These are phyloP conservation scores for Chanos chanos DNA, from an alignment of 2,797 vertebrate genomes.

Conservation along the genomic window DNA sequence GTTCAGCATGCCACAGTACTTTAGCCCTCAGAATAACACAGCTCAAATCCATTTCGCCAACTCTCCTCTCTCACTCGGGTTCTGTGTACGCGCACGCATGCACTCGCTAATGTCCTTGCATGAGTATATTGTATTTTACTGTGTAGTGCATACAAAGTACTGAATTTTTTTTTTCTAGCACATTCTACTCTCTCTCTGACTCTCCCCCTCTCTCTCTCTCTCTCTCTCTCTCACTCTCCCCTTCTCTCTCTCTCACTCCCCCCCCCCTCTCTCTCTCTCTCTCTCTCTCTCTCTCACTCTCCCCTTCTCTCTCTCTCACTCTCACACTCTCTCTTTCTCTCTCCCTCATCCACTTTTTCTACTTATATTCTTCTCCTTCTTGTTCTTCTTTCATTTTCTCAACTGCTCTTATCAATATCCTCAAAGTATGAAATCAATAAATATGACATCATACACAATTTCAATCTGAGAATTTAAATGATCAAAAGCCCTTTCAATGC, in stretches of 20 bases:
- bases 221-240: too few species aligned
- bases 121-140: too few species aligned
- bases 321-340: too few species aligned
- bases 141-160: too few species aligned
- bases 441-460: background rate
- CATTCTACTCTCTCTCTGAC: too few species aligned
- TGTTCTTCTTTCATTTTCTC: background rate
- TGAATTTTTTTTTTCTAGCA: too few species aligned
- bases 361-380: background rate
- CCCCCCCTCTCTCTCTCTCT: background rate
- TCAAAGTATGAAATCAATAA: background rate
- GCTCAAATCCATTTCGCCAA: background rate
- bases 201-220: too few species aligned
- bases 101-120: background rate
- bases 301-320: too few species aligned
- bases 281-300: too few species aligned
- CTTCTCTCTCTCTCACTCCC: too few species aligned
- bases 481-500: background rate
- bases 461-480: background rate
- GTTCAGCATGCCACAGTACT: slow-evolving; percentile 2
- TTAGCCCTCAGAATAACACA: background rate
- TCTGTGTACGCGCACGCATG: background rate
- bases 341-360: too few species aligned
- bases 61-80: too few species aligned
- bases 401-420: background rate